phyloP scores from a whole-genome alignment of 1,140 invertebrate species.

The Drosophila arizonae region DNA sequence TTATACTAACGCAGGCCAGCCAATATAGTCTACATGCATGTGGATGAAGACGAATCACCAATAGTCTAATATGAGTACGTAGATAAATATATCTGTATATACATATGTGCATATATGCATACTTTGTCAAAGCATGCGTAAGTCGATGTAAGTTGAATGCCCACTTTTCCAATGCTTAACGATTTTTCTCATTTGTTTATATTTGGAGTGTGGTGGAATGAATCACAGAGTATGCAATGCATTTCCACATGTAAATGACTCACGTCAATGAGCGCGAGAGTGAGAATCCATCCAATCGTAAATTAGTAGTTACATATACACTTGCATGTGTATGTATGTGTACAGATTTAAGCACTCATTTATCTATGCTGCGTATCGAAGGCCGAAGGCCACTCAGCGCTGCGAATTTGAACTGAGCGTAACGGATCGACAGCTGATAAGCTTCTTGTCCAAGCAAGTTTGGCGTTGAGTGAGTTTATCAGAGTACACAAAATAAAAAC shows the following conservation, averaged over 20 bases:
- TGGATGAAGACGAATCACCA: no score
- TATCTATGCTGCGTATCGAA: conserved; percentile 15
- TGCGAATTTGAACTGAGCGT: conserved; percentile 20
- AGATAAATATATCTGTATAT: no score
- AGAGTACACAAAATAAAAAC: background rate
- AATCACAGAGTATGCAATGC: conserved; percentile 28
- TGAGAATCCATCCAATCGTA: background rate
- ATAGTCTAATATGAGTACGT: no score
- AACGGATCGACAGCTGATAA: conserved; percentile 25
- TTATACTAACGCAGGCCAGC: no score
- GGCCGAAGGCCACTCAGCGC: conserved; percentile 20
- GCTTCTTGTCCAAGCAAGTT: conserved; percentile 18
- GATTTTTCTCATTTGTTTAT: conserved; percentile 12
- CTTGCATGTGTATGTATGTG: background rate
- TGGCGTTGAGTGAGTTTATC: conserved; percentile 32
- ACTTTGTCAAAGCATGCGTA: conserved; percentile 2
- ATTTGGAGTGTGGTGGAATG: conserved; percentile 2
- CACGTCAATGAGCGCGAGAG: conserved; percentile 10
- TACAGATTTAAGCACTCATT: conserved; percentile 19
- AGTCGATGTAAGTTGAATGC: background rate
- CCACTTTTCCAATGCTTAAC: background rate
- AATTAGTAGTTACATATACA: background rate
- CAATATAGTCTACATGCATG: no score
- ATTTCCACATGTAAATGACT: conserved; percentile 41
- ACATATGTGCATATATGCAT: no score